These are phyloP conservation scores for Lagria hirta DNA, from an alignment of 2,888 invertebrate genomes.

Conservation along the genomic window DNA sequence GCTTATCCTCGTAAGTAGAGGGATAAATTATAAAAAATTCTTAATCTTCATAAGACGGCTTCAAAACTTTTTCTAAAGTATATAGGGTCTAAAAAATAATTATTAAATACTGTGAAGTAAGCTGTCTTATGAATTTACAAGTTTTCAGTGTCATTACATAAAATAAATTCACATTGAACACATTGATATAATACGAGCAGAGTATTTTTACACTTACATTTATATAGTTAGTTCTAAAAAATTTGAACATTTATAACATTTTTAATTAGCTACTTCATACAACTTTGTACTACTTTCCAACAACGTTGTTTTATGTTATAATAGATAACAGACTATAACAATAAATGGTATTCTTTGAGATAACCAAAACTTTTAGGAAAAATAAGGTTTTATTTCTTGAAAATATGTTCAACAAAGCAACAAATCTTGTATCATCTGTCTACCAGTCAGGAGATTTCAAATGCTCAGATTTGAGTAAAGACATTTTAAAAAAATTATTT, in stretches of 20 bases:
- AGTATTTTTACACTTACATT: slow-evolving; percentile 23
- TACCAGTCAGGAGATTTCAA: slow-evolving; percentile 39
- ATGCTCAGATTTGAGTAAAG: slow-evolving; percentile 45
- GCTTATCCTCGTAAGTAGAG: slow-evolving; percentile 40
- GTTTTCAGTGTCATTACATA: slow-evolving; percentile 26
- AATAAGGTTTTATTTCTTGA: background rate
- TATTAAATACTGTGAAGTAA: background rate
- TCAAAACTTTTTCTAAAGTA: slow-evolving; percentile 1
- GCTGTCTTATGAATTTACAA: slow-evolving; percentile 23
- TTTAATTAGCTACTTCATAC: slow-evolving; percentile 32
- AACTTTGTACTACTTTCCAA: slow-evolving; percentile 27
- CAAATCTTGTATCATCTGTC: slow-evolving; percentile 11
- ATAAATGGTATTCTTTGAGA: background rate
- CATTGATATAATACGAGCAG: slow-evolving; percentile 27
- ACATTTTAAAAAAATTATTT: slow-evolving; percentile 42
- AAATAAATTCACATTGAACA: slow-evolving; percentile 42
- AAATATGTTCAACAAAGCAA: slow-evolving; percentile 12
- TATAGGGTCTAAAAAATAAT: background rate
- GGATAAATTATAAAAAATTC: slow-evolving; percentile 31
- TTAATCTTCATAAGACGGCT: slow-evolving; percentile 18
- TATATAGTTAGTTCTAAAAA: slow-evolving; percentile 21
- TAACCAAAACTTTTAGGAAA: slow-evolving; percentile 11
- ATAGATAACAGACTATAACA: background rate
- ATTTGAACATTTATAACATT: slow-evolving; percentile 33
- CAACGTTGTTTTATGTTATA: slow-evolving; percentile 4